A percentile compares a stretch with the other conserved stretches of the same genome.
Evolutionary conservation across 1,140 invertebrate genomes (phyloP).

Genomic region (Trichogramma pretiosum): DNA sequence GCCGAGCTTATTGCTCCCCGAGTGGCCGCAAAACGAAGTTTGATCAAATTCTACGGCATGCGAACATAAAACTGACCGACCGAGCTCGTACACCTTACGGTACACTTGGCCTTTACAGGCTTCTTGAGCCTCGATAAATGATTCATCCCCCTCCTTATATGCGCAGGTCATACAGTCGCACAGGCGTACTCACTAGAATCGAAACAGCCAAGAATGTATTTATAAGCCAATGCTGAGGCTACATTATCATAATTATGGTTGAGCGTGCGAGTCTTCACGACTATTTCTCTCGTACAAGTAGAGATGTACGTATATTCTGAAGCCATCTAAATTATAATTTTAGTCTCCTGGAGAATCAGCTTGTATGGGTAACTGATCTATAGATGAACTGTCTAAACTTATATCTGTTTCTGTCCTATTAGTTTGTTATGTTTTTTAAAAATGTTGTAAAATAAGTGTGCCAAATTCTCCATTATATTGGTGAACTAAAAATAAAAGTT

Average conservation of each 20-base stretch:
- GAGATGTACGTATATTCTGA: too few relatives aligned
- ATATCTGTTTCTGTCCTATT: not conserved
- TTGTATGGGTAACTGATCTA: too few relatives aligned
- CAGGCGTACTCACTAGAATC: not conserved
- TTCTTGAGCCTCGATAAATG: slow-evolving; percentile 40
- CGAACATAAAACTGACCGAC: slow-evolving; percentile 45
- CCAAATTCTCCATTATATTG: too few relatives aligned
- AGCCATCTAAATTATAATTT: too few relatives aligned
- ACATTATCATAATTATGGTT: slow-evolving; percentile 19
- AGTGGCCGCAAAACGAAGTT: slow-evolving; percentile 48
- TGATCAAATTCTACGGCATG: slow-evolving; percentile 46
- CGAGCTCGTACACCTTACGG: not conserved
- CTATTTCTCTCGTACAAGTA: too few relatives aligned
- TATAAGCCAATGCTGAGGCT: too few relatives aligned
- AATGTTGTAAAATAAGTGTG: too few relatives aligned
- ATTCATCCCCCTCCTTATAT: slow-evolving; percentile 35
- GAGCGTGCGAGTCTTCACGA: not conserved
- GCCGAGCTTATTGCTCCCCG: slow-evolving; percentile 42
- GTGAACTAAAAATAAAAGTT: too few relatives aligned
- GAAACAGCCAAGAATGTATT: too few relatives aligned
- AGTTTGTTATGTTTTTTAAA: too few relatives aligned
- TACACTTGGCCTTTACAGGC: not conserved
- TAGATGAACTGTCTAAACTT: not conserved
- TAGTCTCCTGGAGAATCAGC: too few relatives aligned
- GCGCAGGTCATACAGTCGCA: not conserved